Evolutionary conservation across 2,888 invertebrate species (phyloP).

Genomic region (Nephrocerus scutellatus): DNA sequence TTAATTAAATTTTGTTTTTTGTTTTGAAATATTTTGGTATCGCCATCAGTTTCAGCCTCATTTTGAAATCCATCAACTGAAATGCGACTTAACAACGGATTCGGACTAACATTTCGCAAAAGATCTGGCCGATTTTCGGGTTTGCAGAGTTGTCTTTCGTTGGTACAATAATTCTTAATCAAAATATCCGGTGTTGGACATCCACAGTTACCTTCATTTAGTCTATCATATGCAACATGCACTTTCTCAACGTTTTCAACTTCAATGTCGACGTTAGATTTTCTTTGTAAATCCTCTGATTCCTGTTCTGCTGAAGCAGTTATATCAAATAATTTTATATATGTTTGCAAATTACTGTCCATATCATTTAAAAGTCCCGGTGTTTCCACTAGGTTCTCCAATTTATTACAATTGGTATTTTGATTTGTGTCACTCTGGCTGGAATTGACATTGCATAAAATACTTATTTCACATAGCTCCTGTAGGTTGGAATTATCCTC

Average conservation of each 20-base stretch:
- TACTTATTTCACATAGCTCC: background rate
- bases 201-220: constrained; percentile 20
- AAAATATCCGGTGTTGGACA: constrained; percentile 40
- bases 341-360: constrained; percentile 18
- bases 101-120: constrained; percentile 33
- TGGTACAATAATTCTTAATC: constrained; percentile 29
- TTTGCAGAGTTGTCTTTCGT: background rate
- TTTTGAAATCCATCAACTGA: constrained; percentile 13
- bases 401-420: constrained; percentile 14
- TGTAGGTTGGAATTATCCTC: constrained; percentile 12
- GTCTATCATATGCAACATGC: no score
- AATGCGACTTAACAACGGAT: constrained; percentile 20
- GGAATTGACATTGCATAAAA: constrained; percentile 13
- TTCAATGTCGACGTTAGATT: constrained; percentile 17
- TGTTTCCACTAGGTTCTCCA: no score
- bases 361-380: no score
- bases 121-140: constrained; percentile 36
- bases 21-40: constrained; percentile 1
- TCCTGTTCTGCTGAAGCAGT: constrained; percentile 21
- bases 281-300: constrained; percentile 16
- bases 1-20: constrained; percentile 8
- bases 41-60: constrained; percentile 12
- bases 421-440: constrained; percentile 20
- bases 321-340: constrained; percentile 18
- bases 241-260: no score